phyloP scores from a whole-genome alignment of 2,888 invertebrate species.

The Choreutis nemorana region DNA sequence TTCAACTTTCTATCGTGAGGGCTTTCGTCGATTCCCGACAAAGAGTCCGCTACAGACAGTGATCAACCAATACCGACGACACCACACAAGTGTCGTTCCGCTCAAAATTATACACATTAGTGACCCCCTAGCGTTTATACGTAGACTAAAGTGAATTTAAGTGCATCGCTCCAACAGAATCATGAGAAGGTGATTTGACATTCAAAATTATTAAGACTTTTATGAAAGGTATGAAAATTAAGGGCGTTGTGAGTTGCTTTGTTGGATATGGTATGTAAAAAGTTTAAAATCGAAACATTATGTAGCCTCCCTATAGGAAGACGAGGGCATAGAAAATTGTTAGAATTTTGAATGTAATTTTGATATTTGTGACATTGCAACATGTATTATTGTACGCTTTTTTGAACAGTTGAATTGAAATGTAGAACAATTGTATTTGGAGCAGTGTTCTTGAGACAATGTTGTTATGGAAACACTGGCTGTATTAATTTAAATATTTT shows the following conservation, averaged over 20 bases:
- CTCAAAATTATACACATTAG: conserved; percentile 30
- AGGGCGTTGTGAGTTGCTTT: conserved; percentile 49
- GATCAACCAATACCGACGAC: not conserved
- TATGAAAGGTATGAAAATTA: conserved; percentile 32
- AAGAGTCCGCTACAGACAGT: conserved; percentile 16
- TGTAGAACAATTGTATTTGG: conserved; percentile 3
- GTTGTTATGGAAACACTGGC: conserved; percentile 5
- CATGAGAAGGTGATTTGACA: conserved; percentile 60
- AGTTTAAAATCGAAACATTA: conserved; percentile 30
- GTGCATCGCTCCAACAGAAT: conserved; percentile 32
- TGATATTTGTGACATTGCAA: conserved; percentile 10
- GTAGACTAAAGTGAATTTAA: conserved; percentile 34
- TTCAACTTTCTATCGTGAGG: conserved; percentile 49
- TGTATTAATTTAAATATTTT: conserved; percentile 3
- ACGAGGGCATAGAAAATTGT: conserved; percentile 46
- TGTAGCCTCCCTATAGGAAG: conserved; percentile 37
- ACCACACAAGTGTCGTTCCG: conserved; percentile 17
- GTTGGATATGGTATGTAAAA: conserved; percentile 50
- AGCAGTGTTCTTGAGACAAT: conserved; percentile 4
- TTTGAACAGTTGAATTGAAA: conserved; percentile 6
- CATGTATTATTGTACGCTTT: conserved; percentile 4
- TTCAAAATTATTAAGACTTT: conserved; percentile 41
- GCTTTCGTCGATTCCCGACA: conserved; percentile 19
- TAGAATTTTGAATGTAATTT: conserved; percentile 40
- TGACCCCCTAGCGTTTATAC: conserved; percentile 34